These are phyloP conservation scores for Tapera naevia DNA, from an alignment of 2,797 vertebrate genomes.

Conservation along the genomic window DNA sequence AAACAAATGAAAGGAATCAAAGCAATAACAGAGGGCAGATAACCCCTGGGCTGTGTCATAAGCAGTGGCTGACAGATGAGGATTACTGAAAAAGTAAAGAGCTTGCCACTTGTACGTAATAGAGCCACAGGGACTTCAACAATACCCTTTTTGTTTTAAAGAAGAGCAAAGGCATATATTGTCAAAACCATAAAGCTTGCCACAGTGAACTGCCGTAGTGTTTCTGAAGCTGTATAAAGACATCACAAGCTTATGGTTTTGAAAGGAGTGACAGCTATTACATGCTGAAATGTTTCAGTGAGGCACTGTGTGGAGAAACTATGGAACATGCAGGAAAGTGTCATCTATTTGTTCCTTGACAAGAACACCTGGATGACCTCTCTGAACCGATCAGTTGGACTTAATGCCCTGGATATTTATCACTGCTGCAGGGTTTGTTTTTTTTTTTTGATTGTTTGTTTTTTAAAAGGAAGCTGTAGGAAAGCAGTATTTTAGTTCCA, in stretches of 20 bases:
- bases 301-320: background rate
- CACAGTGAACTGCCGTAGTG: constrained; percentile 43
- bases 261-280: constrained; percentile 66
- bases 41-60: constrained; percentile 61
- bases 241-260: constrained; percentile 47
- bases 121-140: constrained; percentile 65
- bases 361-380: constrained; percentile 57
- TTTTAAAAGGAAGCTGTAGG: background rate
- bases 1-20: constrained; percentile 67
- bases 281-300: constrained; percentile 40
- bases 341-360: constrained; percentile 49
- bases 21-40: constrained; percentile 68
- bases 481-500: constrained; percentile 3
- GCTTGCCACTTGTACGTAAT: constrained; percentile 68
- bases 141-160: constrained; percentile 64
- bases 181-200: constrained; percentile 65
- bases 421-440: background rate
- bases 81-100: constrained; percentile 68
- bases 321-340: constrained; percentile 25
- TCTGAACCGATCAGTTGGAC: constrained; percentile 35
- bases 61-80: constrained; percentile 70
- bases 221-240: constrained; percentile 60
- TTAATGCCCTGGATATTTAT: constrained; percentile 13
- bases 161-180: constrained; percentile 63
- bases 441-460: too few species aligned